A percentile compares a stretch with the other conserved stretches of the same genome.
Evolutionary conservation across 1,140 invertebrate genomes (phyloP).

Genomic region (Cotesia vestalis): DNA sequence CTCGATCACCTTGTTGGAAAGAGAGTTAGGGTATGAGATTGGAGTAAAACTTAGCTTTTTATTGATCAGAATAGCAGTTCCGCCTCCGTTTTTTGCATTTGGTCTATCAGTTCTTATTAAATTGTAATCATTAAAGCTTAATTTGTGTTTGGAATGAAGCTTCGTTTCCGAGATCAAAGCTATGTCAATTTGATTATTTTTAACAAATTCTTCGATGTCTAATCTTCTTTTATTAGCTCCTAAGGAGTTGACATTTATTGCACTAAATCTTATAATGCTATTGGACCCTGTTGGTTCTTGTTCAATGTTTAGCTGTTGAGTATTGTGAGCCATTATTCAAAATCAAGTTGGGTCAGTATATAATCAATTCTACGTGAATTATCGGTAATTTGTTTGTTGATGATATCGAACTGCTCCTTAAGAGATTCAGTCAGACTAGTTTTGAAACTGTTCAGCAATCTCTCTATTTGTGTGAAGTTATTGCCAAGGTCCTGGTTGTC

Average conservation of each 20-base stretch:
- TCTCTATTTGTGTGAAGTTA: too few species aligned
- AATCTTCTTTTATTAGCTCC: conserved; percentile 4
- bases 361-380: not conserved
- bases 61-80: conserved; percentile 25
- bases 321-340: not conserved
- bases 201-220: conserved; percentile 18
- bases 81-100: conserved; percentile 8
- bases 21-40: too few species aligned
- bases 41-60: too few species aligned
- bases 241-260: conserved; percentile 34
- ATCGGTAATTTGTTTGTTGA: not conserved
- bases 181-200: not conserved
- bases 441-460: too few species aligned
- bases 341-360: not conserved
- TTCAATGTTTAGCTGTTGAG: not conserved
- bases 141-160: conserved; percentile 10
- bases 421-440: too few species aligned
- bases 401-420: too few species aligned
- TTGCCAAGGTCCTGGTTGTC: too few species aligned
- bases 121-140: conserved; percentile 5
- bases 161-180: conserved; percentile 11
- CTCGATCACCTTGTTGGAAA: too few species aligned
- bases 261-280: not conserved
- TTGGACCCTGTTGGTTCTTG: not conserved
- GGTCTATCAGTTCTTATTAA: conserved; percentile 24